Conservation (phyloP, 1,140 invertebrate genomes). For the Zaprionus camerounensis region DNA sequence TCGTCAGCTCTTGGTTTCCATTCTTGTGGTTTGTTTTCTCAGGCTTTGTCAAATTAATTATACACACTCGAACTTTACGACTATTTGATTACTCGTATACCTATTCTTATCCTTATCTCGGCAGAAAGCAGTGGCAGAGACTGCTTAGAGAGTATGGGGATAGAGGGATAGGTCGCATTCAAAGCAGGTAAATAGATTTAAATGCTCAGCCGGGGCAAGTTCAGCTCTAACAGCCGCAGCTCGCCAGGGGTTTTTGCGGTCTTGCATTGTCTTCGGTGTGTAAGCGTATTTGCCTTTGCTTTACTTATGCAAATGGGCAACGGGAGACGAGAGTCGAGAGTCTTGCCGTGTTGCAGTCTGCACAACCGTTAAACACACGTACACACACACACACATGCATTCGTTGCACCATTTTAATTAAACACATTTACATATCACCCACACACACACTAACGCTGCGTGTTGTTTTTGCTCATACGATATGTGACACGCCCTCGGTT, state of each 20-base stretch:
- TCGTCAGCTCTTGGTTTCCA: slow-evolving; percentile 48
- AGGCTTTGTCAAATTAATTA: slow-evolving; percentile 54
- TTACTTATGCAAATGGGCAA: slow-evolving; percentile 70
- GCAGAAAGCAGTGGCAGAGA: slow-evolving; percentile 1
- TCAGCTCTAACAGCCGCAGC: slow-evolving; percentile 18
- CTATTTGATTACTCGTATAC: slow-evolving; percentile 56
- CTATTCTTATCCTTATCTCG: slow-evolving; percentile 33
- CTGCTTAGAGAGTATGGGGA: not conserved
- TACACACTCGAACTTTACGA: slow-evolving; percentile 53
- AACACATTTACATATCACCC: slow-evolving; percentile 59
- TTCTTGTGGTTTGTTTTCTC: slow-evolving; percentile 49
- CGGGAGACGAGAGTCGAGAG: slow-evolving; percentile 8
- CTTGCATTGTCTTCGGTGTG: slow-evolving; percentile 39
- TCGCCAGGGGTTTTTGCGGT: slow-evolving; percentile 19
- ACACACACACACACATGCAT: slow-evolving; percentile 19
- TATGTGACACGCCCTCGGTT: slow-evolving; percentile 42
- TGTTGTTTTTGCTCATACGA: slow-evolving; percentile 60
- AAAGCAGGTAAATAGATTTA: slow-evolving; percentile 68
- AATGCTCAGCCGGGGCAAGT: slow-evolving; percentile 44
- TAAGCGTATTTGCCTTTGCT: slow-evolving; percentile 49
- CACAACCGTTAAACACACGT: slow-evolving; percentile 38
- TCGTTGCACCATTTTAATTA: slow-evolving; percentile 74
- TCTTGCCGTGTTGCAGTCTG: slow-evolving; percentile 48
- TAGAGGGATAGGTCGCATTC: not conserved
- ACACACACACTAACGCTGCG: not conserved